phyloP scores from a whole-genome alignment of 2,113 vertebrate genomes.

The Ailuropoda melanoleuca region DNA sequence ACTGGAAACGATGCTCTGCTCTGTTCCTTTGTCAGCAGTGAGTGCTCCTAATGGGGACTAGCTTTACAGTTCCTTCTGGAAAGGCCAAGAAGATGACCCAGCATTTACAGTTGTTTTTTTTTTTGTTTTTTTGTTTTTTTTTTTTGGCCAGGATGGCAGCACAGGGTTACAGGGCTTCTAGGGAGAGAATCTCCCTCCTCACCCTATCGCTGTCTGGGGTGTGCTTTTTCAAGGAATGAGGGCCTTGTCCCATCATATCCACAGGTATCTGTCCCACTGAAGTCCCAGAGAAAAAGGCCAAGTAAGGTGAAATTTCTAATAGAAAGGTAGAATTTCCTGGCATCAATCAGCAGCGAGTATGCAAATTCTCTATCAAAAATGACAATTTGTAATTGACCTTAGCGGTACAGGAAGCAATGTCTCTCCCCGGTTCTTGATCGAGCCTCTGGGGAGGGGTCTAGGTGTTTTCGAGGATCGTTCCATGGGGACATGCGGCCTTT shows the following conservation, averaged over 20 bases:
- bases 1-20: background rate
- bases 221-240: background rate
- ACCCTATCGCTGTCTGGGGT: accelerated
- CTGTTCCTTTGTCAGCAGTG: too few relatives aligned
- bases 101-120: accelerated
- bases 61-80: background rate
- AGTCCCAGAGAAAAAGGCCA: background rate
- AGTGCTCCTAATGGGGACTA: background rate
- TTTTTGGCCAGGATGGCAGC: background rate
- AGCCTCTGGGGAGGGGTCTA: too few relatives aligned
- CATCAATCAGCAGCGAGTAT: accelerated
- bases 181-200: background rate
- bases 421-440: background rate
- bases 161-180: accelerated
- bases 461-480: background rate
- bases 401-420: background rate
- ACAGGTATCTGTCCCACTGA: background rate
- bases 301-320: background rate
- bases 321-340: background rate
- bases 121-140: background rate
- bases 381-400: background rate
- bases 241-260: too few relatives aligned
- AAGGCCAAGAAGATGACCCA: background rate
- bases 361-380: background rate
- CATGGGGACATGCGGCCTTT: accelerated